phyloP scores from a whole-genome alignment of 2,888 invertebrate species.

The Xanthostigma xanthostigma region DNA sequence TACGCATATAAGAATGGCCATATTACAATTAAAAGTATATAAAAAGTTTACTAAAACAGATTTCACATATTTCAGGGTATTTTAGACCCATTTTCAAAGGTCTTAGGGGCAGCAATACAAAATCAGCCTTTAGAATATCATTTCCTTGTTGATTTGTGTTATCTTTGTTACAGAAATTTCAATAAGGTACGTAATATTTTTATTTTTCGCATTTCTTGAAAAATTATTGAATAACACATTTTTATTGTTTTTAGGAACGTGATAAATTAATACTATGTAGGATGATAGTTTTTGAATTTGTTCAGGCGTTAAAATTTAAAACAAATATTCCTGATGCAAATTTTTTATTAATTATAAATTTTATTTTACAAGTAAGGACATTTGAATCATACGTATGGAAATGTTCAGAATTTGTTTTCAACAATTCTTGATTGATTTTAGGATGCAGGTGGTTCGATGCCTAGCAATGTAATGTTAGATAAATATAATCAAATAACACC shows the following conservation, averaged over 20 bases:
- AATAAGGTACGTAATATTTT: constrained; percentile 38
- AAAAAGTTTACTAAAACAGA: neutral
- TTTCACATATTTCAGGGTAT: constrained; percentile 42
- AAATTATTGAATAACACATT: constrained; percentile 4
- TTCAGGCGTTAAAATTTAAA: constrained; percentile 92
- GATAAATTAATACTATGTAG: constrained; percentile 87
- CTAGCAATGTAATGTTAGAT: constrained; percentile 55
- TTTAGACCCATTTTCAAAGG: constrained; percentile 90
- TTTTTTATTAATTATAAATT: constrained; percentile 77
- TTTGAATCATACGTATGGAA: neutral
- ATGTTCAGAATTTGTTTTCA: neutral
- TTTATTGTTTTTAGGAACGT: constrained; percentile 47
- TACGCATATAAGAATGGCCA: constrained; percentile 18
- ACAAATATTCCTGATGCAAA: constrained; percentile 88
- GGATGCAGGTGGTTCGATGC: constrained; percentile 81
- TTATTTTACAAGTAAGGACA: constrained; percentile 56
- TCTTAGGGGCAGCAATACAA: constrained; percentile 84
- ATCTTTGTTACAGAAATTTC: constrained; percentile 79
- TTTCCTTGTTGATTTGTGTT: constrained; percentile 74
- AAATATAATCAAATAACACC: constrained; percentile 28
- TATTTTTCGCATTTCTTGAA: neutral
- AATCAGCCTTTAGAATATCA: constrained; percentile 68
- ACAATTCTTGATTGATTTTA: constrained; percentile 11
- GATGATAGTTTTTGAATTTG: constrained; percentile 83
- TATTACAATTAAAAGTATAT: neutral